These are phyloP conservation scores for Sebastes diaconus DNA, from an alignment of 2,797 vertebrate genomes.

Conservation along the genomic window DNA sequence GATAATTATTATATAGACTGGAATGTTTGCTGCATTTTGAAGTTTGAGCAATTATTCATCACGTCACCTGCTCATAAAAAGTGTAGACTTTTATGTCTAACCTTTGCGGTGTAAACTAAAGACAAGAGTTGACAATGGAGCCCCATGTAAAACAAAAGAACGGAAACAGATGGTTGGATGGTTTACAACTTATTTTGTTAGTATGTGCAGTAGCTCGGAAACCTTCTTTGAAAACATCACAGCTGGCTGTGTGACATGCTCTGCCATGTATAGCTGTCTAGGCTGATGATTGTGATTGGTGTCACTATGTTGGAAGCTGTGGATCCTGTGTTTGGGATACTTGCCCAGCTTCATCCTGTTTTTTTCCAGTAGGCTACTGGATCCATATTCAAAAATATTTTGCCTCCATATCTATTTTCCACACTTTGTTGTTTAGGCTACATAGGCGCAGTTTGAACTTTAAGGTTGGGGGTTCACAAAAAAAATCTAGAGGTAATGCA, in stretches of 20 bases:
- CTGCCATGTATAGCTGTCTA: neutral
- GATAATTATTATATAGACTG: slow-evolving; percentile 12
- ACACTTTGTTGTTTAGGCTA: neutral
- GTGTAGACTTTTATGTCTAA: neutral
- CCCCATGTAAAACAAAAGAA: neutral
- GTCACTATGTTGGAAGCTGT: neutral
- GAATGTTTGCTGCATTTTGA: neutral
- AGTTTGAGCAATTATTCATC: neutral
- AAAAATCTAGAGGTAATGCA: too few relatives aligned
- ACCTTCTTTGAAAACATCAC: neutral
- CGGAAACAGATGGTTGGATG: neutral
- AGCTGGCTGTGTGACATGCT: neutral
- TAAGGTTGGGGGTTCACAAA: too few relatives aligned
- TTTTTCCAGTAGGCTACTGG: neutral
- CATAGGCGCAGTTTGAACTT: too few relatives aligned
- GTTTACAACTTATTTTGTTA: neutral
- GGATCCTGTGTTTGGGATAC: neutral
- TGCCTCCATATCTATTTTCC: neutral
- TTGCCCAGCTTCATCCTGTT: neutral
- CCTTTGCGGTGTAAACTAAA: neutral
- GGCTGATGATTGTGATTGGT: neutral
- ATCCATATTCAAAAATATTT: neutral
- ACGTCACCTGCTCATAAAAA: neutral
- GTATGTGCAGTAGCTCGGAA: neutral
- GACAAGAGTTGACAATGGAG: neutral